A percentile compares a stretch with the other conserved stretches of the same genome.
Conservation (phyloP, 2,113 vertebrate genomes). For the Bubo bubo region DNA sequence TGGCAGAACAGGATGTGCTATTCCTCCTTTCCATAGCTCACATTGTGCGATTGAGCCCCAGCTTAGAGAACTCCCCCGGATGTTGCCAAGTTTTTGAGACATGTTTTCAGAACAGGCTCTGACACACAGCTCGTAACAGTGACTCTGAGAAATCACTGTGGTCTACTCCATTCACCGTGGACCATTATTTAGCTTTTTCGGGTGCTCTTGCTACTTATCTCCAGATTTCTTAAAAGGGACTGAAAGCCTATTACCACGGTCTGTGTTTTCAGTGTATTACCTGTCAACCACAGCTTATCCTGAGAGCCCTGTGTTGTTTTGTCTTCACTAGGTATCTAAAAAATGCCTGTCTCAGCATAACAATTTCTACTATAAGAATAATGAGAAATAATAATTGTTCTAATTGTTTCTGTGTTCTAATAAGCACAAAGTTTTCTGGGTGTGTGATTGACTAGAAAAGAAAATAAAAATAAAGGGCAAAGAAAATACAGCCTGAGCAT, state of each 20-base stretch:
- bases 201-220: not conserved
- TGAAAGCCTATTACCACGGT: not conserved
- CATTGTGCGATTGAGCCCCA: fast-evolving
- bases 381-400: not conserved
- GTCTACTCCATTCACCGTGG: not conserved
- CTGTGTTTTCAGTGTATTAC: not conserved
- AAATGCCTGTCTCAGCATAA: not conserved
- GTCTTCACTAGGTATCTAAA: not conserved
- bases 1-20: not conserved
- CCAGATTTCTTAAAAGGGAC: not conserved
- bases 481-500: not conserved
- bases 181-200: not conserved
- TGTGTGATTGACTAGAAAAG: not conserved
- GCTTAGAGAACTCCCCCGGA: not conserved
- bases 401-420: not conserved
- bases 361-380: not conserved
- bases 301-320: not conserved
- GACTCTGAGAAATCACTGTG: not conserved
- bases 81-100: not conserved
- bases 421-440: not conserved
- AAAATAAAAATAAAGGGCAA: not conserved
- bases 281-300: not conserved
- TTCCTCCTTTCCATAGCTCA: not conserved
- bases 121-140: not conserved
- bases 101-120: not conserved